Evolutionary conservation across 2,113 vertebrate species (phyloP), one percentile per base, ranked within the genome.

Genomic region (Pithys albifrons): DNA sequence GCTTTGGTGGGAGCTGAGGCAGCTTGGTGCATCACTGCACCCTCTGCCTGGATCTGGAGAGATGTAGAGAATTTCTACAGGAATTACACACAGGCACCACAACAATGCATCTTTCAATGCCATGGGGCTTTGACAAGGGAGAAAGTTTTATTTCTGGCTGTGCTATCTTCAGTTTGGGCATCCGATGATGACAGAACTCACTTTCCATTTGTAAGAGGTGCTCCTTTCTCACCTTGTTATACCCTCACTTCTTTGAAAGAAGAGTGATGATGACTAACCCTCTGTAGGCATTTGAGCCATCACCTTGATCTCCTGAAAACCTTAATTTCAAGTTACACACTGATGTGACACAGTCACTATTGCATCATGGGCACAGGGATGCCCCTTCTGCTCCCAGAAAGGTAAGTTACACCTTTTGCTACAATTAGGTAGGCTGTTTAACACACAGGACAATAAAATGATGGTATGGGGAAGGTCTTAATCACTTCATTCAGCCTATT

Each of bases 1-100:
- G 16, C 25, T 74, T 41, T 12, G 6, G 14, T 17, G 66, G 72
- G 45, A 85, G 33, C 31, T 31, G n/a, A 19, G 29, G 65, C 33
- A 57, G 62, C 15, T 71, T 2, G 0, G 17, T 3, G 12, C 37
- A 10, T 9, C 52, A 8, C 72, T 51, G 33, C 69, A 86, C 20
- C 7, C 19, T 58, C 69, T 78, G 65, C 39, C 39, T 43, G 15
- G 24, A 27, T 20, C 58, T 12, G 25, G 66, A 29, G 18, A 62
- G 39, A 37, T 1, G 0, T 1, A 1, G 24, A 73, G 31, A 58
- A 64, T 9, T 81, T 48, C 55, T 17, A 3, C 0, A 1, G 4
- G 49, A 39, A 19, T 24, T 14, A 28, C 27, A 33, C 14, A 46
- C 9, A 29, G 35, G 23, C 70, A 74, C 16, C 31, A 39, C 22